Evolutionary conservation across 2,113 vertebrate genomes (phyloP).

Genomic region (Podiceps cristatus): DNA sequence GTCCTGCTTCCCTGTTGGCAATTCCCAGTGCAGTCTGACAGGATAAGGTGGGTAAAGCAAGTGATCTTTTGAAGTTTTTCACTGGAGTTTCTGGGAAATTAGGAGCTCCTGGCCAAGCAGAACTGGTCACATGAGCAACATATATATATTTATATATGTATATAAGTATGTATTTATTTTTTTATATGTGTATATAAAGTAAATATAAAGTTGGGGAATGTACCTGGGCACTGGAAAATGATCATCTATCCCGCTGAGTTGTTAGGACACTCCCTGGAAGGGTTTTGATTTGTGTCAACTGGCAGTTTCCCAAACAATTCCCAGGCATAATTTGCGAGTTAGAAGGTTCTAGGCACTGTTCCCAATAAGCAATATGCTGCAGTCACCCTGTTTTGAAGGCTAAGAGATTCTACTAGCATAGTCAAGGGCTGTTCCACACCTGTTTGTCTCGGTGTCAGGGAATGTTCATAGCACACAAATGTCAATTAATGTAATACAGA

Average conservation of each 20-base stretch:
- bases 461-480: background rate
- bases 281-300: constrained; percentile 20
- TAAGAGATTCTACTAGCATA: background rate
- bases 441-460: constrained; percentile 23
- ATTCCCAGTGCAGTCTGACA: background rate
- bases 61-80: background rate
- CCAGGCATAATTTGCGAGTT: constrained; percentile 4
- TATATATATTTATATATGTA: background rate
- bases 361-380: constrained; percentile 28
- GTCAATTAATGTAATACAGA: background rate
- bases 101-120: background rate
- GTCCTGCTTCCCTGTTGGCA: background rate
- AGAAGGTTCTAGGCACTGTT: constrained; percentile 44
- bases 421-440: background rate
- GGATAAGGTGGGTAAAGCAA: background rate
- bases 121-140: background rate
- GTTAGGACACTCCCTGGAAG: background rate
- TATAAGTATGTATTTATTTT: background rate
- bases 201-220: background rate
- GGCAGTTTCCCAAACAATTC: background rate
- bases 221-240: background rate
- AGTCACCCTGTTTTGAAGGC: background rate
- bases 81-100: background rate
- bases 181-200: background rate
- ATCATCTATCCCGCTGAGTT: background rate